A percentile compares a stretch with the other conserved stretches of the same genome.
Conservation (phyloP, 2,113 vertebrate species). For the Serinus canaria region DNA sequence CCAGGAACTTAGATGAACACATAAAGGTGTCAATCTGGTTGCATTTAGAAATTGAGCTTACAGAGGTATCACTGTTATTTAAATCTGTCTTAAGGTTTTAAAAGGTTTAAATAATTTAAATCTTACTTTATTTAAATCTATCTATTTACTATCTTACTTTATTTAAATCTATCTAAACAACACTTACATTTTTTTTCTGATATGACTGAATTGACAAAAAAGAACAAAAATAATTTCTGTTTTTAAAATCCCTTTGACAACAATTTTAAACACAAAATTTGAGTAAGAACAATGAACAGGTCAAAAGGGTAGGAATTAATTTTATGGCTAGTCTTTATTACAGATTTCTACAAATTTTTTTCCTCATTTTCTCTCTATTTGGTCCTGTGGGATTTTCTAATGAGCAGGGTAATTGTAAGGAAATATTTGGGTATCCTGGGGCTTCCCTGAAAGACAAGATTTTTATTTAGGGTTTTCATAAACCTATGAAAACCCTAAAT, state of each 20-base stretch:
- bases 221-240: not conserved
- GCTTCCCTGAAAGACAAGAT: not conserved
- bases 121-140: not conserved
- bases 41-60: not conserved
- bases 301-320: not conserved
- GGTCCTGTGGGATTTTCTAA: not conserved
- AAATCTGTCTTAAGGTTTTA: not conserved
- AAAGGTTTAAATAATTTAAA: not conserved
- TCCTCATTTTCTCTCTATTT: not conserved
- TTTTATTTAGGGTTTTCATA: not conserved
- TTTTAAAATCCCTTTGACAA: not conserved
- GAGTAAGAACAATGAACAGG: not conserved
- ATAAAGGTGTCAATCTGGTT: not conserved
- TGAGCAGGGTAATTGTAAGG: not conserved
- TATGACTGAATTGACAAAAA: not conserved
- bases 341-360: not conserved
- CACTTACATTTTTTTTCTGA: not conserved
- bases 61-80: not conserved
- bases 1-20: not conserved
- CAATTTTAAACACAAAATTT: not conserved
- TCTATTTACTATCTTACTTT: not conserved
- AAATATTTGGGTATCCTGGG: not conserved
- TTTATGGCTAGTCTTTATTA: not conserved
- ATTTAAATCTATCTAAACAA: not conserved
- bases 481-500: too few species aligned